Percentiles rank a stretch among this genome's conserved stretches.
Conservation (phyloP, 2,113 vertebrate genomes). For the Pteruthius melanotis region DNA sequence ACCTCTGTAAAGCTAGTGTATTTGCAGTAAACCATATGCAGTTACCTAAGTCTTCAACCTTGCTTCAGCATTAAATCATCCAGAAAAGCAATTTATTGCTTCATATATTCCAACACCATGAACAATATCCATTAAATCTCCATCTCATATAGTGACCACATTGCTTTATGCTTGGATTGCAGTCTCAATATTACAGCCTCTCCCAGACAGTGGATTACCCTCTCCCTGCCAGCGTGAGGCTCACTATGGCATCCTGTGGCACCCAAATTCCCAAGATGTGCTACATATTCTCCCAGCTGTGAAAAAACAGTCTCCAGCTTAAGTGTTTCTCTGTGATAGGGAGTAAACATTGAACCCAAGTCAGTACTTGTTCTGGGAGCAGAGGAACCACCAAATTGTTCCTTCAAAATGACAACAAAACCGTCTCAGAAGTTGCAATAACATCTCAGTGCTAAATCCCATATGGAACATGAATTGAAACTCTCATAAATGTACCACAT, state of each 20-base stretch:
- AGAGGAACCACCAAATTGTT: background rate
- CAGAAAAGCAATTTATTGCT: conserved; percentile 58
- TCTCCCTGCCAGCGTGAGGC: rapidly evolving
- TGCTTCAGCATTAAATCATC: conserved; percentile 43
- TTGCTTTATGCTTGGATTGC: background rate
- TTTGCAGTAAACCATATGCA: conserved; percentile 28
- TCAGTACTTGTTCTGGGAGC: background rate
- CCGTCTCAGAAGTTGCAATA: background rate
- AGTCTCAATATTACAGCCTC: background rate
- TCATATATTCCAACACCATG: conserved; percentile 43
- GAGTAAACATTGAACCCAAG: background rate
- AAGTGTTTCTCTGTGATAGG: background rate
- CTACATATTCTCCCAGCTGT: background rate
- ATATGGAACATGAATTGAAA: conserved; percentile 20
- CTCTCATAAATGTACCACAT: conserved; percentile 52
- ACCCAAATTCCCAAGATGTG: background rate
- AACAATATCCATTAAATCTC: conserved; percentile 56
- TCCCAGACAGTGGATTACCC: background rate
- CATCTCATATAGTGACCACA: conserved; percentile 11
- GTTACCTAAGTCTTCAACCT: conserved; percentile 19
- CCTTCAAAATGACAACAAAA: background rate
- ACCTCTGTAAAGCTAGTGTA: conserved; percentile 24
- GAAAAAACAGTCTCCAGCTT: background rate
- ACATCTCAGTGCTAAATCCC: conserved; percentile 22
- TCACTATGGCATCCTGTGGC: background rate